Base-by-base conservation (phyloP, 1,140 invertebrate species). In the Melanaphis sacchari region DNA sequence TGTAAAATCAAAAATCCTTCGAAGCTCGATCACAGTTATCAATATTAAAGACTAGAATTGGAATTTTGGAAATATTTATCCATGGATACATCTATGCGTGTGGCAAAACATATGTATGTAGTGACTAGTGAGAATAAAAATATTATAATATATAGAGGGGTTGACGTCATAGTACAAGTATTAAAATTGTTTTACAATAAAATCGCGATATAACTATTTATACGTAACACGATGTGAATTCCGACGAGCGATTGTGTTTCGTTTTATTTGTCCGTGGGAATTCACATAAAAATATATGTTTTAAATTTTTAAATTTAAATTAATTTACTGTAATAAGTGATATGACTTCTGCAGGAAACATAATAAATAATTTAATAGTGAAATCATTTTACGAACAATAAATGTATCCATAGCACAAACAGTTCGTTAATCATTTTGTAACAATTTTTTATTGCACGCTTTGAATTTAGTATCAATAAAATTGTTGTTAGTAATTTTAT, bases 1-100 rank as follows among this genome's bases (percentile, higher is more conserved):
- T 89, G 46, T 52, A 89, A 36, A 89, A 89, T 26, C 87, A 43
- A 38, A 52, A 89, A 89, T 89, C 87, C 87, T 89, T 89, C 87
- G n/a, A 36, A 36, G 18, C 21, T 52, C n/a, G 46, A 52, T 52
- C 84, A 43, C 40, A n/a, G 84, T 43, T 43, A 85, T 43, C 87
- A 89, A 89, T 89, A 89, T 89, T 89, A 89, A 89, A 43, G 43
- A 88, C 41, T 46, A 21, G 3, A 36, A n/a, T 46, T 22, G 85
- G 85, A 46, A 49, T 88, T 49, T 88, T 21, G 31, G 31, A 46
- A 0, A n/a, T 31, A 18, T 49, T 36, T 36, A 49, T 36, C 85
- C 7, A 9, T 49, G 15, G 0, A 46, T 31, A 46, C 5, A 7
- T 49, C 31, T 49, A 49, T 2, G 43, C 31, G 43, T 31, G 43